Percentiles rank a stretch among this genome's conserved stretches.
Conservation (phyloP, 2,888 invertebrate genomes). For the Eudemis profundana region DNA sequence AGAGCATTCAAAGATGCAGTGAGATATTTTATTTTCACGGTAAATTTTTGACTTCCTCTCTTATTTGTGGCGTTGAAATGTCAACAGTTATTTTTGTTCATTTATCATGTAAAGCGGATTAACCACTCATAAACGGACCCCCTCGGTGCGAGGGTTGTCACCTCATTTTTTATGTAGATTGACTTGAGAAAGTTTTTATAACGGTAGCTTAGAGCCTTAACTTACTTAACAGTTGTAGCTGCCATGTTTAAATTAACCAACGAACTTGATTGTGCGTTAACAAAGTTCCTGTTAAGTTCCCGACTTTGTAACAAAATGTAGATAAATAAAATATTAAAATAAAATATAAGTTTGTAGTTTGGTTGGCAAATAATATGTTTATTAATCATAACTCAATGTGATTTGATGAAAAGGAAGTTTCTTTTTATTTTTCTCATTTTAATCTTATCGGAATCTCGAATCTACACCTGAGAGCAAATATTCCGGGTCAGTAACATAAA, state of each 20-base stretch:
- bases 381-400: too few species aligned
- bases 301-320: neutral
- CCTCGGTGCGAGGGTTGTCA: constrained; percentile 55
- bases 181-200: constrained; percentile 63
- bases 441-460: too few species aligned
- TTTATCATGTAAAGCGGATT: constrained; percentile 60
- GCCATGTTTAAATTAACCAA: constrained; percentile 58
- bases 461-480: too few species aligned
- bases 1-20: neutral
- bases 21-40: neutral
- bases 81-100: constrained; percentile 51
- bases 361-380: too few species aligned
- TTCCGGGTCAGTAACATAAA: too few species aligned
- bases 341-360: too few species aligned
- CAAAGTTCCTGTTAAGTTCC: neutral
- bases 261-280: constrained; percentile 59
- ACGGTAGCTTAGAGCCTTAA: constrained; percentile 56
- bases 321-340: neutral
- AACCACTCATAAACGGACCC: constrained; percentile 54
- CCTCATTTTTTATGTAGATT: constrained; percentile 72
- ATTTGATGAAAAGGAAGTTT: too few species aligned
- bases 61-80: constrained; percentile 45
- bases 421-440: too few species aligned
- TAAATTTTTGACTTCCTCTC: constrained; percentile 7
- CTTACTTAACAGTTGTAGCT: constrained; percentile 58